Conservation (phyloP, 2,888 invertebrate genomes). For the Hartigia nigra region DNA sequence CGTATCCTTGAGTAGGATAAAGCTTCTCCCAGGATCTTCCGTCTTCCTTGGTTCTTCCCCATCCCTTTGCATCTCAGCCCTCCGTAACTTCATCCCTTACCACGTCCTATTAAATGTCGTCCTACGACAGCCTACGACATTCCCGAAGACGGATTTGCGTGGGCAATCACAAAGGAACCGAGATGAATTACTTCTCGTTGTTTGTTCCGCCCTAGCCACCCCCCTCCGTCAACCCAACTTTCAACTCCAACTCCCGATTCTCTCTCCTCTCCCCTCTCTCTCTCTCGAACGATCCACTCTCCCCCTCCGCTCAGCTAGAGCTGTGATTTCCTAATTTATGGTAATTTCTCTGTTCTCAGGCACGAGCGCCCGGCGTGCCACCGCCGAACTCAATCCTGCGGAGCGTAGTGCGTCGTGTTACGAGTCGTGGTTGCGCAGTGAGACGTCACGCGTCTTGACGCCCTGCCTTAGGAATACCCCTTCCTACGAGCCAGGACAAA, state of each 20-base stretch:
- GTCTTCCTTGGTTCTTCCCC: slow-evolving; percentile 24
- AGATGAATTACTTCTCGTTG: slow-evolving; percentile 42
- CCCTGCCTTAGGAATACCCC: slow-evolving; percentile 17
- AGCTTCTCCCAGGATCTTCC: too few species aligned
- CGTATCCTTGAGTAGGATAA: too few species aligned
- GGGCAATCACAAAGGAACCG: slow-evolving; percentile 11
- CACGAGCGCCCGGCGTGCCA: too few species aligned
- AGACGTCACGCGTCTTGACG: slow-evolving; percentile 12
- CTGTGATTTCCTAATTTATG: slow-evolving; percentile 28
- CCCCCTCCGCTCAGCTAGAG: not conserved
- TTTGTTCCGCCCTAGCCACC: slow-evolving; percentile 32
- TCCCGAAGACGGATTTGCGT: slow-evolving; percentile 7
- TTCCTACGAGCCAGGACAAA: slow-evolving; percentile 2
- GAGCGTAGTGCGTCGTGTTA: too few species aligned
- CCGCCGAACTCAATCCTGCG: too few species aligned
- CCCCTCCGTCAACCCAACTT: slow-evolving; percentile 5
- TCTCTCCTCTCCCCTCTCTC: not conserved
- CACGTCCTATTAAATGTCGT: not conserved
- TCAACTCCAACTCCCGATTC: not conserved
- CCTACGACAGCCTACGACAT: not conserved
- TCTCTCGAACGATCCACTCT: not conserved
- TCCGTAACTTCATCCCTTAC: not conserved
- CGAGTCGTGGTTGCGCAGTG: too few species aligned
- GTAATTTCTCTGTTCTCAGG: slow-evolving; percentile 10
- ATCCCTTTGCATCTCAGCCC: not conserved